Percentiles rank a stretch among this genome's conserved stretches.
These are phyloP conservation scores for Pipra filicauda DNA, from an alignment of 2,113 vertebrate genomes.

Conservation along the genomic window DNA sequence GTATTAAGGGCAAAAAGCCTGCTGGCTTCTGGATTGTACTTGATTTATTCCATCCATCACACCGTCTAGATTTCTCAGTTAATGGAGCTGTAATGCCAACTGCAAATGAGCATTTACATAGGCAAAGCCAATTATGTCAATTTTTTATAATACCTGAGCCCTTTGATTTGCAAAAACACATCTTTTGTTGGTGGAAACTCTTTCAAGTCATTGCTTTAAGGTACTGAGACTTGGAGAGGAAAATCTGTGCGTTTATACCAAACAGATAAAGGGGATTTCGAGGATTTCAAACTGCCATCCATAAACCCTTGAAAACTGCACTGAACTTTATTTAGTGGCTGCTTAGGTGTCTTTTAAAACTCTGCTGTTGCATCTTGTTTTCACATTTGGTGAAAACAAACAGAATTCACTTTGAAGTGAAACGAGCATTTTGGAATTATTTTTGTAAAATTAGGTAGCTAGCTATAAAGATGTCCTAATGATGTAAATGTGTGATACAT, in stretches of 20 bases:
- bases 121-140: background rate
- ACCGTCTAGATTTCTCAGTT: background rate
- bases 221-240: background rate
- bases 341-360: background rate
- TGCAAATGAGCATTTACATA: background rate
- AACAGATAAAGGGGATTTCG: background rate
- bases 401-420: background rate
- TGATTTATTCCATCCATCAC: constrained; percentile 20
- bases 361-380: background rate
- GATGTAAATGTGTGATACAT: background rate
- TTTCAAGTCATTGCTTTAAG: background rate
- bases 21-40: background rate
- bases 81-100: background rate
- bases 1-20: constrained; percentile 8
- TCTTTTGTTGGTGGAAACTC: background rate
- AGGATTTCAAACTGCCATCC: background rate
- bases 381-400: background rate
- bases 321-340: background rate
- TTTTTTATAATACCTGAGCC: background rate
- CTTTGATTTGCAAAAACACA: background rate
- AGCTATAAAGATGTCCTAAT: background rate
- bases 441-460: constrained; percentile 10
- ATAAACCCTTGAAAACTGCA: constrained; percentile 2
- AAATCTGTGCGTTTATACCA: background rate
- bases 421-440: background rate